phyloP scores from a whole-genome alignment of 2,888 invertebrate species.

The Disparrhopalites patrizii region DNA sequence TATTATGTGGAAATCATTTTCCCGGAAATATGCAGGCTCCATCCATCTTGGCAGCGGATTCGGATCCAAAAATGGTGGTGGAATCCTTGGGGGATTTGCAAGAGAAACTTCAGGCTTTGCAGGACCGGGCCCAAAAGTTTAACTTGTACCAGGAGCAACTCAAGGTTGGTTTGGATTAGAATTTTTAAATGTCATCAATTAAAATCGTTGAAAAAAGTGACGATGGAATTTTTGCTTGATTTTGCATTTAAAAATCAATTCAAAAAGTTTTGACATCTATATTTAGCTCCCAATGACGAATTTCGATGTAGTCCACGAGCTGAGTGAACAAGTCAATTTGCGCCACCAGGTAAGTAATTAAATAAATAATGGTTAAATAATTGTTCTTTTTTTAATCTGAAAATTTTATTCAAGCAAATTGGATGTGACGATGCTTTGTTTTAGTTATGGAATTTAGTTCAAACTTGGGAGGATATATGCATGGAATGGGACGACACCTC shows the following conservation, averaged over 20 bases:
- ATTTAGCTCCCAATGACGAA: constrained; percentile 73
- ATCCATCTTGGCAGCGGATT: constrained; percentile 61
- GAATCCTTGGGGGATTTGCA: constrained; percentile 63
- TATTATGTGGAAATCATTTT: too few relatives aligned
- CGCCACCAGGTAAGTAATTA: constrained; percentile 71
- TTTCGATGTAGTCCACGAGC: constrained; percentile 74
- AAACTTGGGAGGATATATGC: constrained; percentile 67
- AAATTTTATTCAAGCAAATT: neutral
- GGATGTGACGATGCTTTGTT: neutral
- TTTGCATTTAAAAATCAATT: too few relatives aligned
- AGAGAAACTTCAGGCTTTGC: constrained; percentile 62
- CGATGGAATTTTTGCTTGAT: too few relatives aligned
- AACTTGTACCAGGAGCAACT: constrained; percentile 79
- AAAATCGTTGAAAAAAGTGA: too few relatives aligned
- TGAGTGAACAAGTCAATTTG: constrained; percentile 72
- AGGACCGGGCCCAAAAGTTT: constrained; percentile 68
- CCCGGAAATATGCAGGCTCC: neutral
- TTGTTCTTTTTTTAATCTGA: too few relatives aligned
- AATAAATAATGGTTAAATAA: constrained; percentile 66
- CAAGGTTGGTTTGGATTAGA: constrained; percentile 62
- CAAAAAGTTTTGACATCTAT: constrained; percentile 22
- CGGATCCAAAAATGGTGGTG: constrained; percentile 67
- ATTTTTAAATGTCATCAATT: too few relatives aligned
- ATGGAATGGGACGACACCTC: constrained; percentile 64
- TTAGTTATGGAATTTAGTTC: constrained; percentile 71